Percentiles rank a stretch among this genome's conserved stretches.
Evolutionary conservation across 2,113 vertebrate genomes (phyloP).

Genomic region (Pseudolaguvia tuberculata): DNA sequence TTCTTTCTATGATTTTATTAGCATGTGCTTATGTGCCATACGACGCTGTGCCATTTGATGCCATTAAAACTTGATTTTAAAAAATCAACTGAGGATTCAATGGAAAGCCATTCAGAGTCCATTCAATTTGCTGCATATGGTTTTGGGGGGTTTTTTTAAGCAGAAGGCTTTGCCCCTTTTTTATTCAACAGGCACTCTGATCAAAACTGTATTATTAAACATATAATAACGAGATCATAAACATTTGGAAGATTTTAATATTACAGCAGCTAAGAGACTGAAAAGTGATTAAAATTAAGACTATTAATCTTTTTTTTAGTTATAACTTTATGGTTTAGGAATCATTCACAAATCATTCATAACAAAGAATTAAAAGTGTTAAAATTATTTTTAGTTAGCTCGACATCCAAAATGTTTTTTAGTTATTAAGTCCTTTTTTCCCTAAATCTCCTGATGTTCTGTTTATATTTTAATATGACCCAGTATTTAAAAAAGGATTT

Average conservation of each 20-base stretch:
- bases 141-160: fast-evolving
- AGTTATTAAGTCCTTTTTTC: no score
- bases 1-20: background rate
- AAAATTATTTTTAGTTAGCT: no score
- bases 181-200: no score
- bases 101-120: background rate
- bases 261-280: background rate
- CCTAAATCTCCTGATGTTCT: no score
- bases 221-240: background rate
- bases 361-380: no score
- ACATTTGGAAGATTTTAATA: background rate
- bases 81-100: background rate
- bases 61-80: background rate
- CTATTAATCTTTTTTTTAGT: background rate
- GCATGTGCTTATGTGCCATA: background rate
- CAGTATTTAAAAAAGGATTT: no score
- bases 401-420: no score
- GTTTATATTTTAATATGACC: no score
- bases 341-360: background rate
- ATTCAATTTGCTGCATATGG: background rate
- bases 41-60: background rate
- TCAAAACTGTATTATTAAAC: background rate
- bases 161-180: background rate
- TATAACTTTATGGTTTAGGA: background rate
- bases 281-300: background rate